phyloP scores from a whole-genome alignment of 2,888 invertebrate genomes.

The Sclerodermus sp. region DNA sequence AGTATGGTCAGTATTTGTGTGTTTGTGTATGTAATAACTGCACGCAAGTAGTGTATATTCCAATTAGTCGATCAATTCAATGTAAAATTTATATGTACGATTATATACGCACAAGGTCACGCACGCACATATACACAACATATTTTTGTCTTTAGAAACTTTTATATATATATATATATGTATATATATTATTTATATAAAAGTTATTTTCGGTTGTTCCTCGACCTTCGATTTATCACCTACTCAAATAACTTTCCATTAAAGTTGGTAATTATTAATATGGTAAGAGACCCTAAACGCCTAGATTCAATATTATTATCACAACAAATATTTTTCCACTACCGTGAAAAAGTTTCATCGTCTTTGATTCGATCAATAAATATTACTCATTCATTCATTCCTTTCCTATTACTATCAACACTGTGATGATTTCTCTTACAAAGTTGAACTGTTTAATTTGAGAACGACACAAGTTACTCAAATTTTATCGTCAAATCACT shows the following conservation, averaged over 20 bases:
- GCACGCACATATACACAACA: constrained; percentile 19
- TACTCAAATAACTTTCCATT: constrained; percentile 25
- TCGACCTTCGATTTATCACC: constrained; percentile 8
- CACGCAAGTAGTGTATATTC: too few relatives aligned
- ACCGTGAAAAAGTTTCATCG: constrained; percentile 41
- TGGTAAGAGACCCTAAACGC: constrained; percentile 40
- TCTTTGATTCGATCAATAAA: constrained; percentile 50
- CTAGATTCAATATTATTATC: constrained; percentile 54
- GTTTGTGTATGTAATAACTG: too few relatives aligned
- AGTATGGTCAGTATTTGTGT: too few relatives aligned
- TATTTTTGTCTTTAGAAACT: neutral
- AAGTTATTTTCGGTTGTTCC: constrained; percentile 17
- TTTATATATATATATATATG: neutral
- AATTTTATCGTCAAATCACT: neutral
- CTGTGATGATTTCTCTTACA: neutral
- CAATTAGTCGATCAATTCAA: neutral
- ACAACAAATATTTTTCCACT: constrained; percentile 52
- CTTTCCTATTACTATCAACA: neutral
- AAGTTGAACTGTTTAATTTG: too few relatives aligned
- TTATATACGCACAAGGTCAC: constrained; percentile 20
- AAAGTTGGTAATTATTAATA: constrained; percentile 39
- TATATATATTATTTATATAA: constrained; percentile 15
- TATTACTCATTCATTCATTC: constrained; percentile 37
- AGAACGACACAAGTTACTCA: too few relatives aligned
- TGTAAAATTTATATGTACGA: neutral